These are phyloP conservation scores for Pachyseris speciosa DNA, from an alignment of 64 coral and sea anemone species.

Conservation along the genomic window DNA sequence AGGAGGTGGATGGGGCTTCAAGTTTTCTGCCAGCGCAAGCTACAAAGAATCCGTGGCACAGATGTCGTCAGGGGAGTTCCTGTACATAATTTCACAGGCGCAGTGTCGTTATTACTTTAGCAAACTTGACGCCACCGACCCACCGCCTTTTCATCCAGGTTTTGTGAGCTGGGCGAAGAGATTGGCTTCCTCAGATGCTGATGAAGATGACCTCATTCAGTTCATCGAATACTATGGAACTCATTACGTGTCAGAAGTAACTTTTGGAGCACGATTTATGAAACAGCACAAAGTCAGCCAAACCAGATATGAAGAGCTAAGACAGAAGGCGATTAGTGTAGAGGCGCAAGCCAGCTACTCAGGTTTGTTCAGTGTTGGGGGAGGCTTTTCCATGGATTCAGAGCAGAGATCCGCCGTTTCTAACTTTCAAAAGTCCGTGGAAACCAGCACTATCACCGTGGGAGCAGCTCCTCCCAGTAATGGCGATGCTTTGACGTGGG, in stretches of 20 bases:
- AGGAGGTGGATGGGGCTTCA: too few species aligned
- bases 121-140: background rate
- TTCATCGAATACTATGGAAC: background rate
- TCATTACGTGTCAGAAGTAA: conserved; percentile 13
- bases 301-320: background rate
- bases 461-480: too few species aligned
- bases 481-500: conserved; percentile 24
- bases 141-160: conserved; percentile 12
- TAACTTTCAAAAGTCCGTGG: background rate
- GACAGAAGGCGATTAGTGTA: background rate
- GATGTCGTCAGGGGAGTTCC: conserved; percentile 32
- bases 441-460: conserved; percentile 5
- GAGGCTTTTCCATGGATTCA: conserved; percentile 26
- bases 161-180: background rate
- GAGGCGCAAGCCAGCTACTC: conserved; percentile 13
- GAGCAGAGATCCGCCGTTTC: conserved; percentile 5
- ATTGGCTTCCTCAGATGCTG: background rate
- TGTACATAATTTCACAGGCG: conserved; percentile 11
- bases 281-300: background rate
- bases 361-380: conserved; percentile 26
- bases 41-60: background rate
- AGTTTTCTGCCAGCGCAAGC: conserved; percentile 39
- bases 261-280: conserved; percentile 13
- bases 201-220: background rate
- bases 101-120: conserved; percentile 5